Base-by-base conservation (phyloP, 1,140 invertebrate genomes). In the Oreohelix idahoensis region DNA sequence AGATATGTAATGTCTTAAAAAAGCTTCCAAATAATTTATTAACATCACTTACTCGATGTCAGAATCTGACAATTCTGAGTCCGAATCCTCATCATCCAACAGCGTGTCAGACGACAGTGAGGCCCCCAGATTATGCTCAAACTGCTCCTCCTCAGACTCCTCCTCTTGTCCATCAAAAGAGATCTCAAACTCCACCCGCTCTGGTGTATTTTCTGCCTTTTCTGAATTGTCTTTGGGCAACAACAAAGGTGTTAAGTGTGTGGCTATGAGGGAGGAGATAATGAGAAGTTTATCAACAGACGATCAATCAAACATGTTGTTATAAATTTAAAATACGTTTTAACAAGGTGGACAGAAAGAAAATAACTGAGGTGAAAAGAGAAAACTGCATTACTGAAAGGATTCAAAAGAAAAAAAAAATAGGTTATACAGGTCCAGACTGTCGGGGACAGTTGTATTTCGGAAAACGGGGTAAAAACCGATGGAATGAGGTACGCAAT, bases 101-200 rank as follows among this genome's bases (percentile, higher is more conserved):
- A 95, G 94, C 2, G 84, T 76, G 26, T 88, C 86, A 10, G 84
- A 85, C 35, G 88, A 89, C 53, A 90, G 58, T 20, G 88, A 90
- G 0, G 88, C 86, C 15, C 89, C 82, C 15, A 92, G 87, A 86
- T 92, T 92, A 86, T 92, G 90, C 78, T 88, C 86, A 29, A 88
- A 88, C 78, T 90, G 87, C 87, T 96, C 95, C 82, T 96, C 95
- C 73, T 94, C 94, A 15, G 92, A 91, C 35, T 93, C 92, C 73
- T 93, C 93, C 88, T 94, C 94, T 79, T 88, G 80, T 39, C 88
- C 88, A 51, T 91, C 91, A 63, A 94, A 93, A 49, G 94, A 93
- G 91, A 95, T 95, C 84, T 95, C 93, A 93, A 96, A 96, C 93
- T 96, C 96, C 89, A 97, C 96, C 87, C 97, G 92, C 89, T 98